Evolutionary conservation across 1,140 invertebrate species (phyloP).

Genomic region (Hycleus phaleratus): DNA sequence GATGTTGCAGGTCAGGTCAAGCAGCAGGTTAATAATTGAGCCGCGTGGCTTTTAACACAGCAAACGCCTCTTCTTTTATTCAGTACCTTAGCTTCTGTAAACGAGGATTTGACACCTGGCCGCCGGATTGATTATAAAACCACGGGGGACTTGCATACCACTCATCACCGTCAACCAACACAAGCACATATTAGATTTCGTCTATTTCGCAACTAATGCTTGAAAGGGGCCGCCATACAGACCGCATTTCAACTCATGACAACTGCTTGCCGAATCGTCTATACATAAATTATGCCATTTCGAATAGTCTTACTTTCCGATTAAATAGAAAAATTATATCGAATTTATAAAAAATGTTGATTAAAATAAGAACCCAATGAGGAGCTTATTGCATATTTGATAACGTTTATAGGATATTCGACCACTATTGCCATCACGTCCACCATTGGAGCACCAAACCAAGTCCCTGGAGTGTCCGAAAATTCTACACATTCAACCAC

Average conservation of each 20-base stretch:
- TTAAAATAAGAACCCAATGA: no score
- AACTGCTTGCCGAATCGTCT: neutral
- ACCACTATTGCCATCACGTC: neutral
- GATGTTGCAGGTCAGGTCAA: conserved; percentile 37
- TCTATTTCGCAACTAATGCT: no score
- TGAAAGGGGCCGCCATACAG: no score
- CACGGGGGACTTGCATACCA: conserved; percentile 29
- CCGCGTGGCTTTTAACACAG: conserved; percentile 41
- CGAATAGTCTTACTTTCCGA: no score
- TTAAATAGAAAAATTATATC: no score
- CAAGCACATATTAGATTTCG: no score
- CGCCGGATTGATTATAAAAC: conserved; percentile 39
- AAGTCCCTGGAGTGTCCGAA: conserved; percentile 5
- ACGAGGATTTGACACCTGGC: conserved; percentile 41
- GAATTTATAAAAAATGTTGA: no score
- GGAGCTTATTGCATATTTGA: no score
- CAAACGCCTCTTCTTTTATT: conserved; percentile 41
- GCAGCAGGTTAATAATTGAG: conserved; percentile 41
- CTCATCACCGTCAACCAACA: conserved; percentile 18
- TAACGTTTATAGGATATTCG: no score
- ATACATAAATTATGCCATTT: no score
- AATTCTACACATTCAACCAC: conserved; percentile 9
- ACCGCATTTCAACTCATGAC: neutral
- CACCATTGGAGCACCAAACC: neutral
- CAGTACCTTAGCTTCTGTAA: conserved; percentile 39